Conservation (phyloP, 2,888 invertebrate species). For the Bellardia pandia region DNA sequence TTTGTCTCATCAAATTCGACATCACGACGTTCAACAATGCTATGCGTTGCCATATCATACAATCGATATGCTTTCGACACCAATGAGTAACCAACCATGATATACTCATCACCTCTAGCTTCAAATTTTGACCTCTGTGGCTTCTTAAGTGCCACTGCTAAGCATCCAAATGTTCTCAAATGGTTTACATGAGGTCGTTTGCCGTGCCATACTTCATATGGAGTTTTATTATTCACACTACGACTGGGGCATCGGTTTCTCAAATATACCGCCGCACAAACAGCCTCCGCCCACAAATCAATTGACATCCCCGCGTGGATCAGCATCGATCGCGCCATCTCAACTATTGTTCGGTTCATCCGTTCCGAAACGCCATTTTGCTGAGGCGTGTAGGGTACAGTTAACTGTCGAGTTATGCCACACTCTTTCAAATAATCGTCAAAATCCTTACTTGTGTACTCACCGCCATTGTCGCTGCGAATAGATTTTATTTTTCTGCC, state of each 20-base stretch:
- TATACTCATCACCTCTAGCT: constrained; percentile 52
- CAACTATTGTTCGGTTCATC: constrained; percentile 73
- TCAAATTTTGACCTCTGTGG: constrained; percentile 51
- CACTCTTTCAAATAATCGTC: too few relatives aligned
- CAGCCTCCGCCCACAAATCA: constrained; percentile 74
- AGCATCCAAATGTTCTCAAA: constrained; percentile 63
- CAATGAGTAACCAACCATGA: constrained; percentile 54
- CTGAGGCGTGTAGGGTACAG: constrained; percentile 73
- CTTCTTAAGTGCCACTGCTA: constrained; percentile 64
- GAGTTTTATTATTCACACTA: constrained; percentile 63
- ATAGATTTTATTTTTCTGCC: too few relatives aligned
- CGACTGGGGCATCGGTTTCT: constrained; percentile 68
- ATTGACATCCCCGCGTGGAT: constrained; percentile 73
- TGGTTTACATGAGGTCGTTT: constrained; percentile 66
- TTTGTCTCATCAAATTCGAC: constrained; percentile 58
- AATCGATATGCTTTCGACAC: constrained; percentile 59
- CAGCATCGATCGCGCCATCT: constrained; percentile 78
- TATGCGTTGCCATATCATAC: constrained; percentile 57
- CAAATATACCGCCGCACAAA: constrained; percentile 70
- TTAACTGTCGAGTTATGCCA: too few relatives aligned
- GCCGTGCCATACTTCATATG: constrained; percentile 70
- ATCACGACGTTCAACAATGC: constrained; percentile 57
- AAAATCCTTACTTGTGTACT: too few relatives aligned
- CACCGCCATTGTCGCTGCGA: too few relatives aligned
- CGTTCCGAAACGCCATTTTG: constrained; percentile 74